Conservation (phyloP, 2,888 invertebrate species). For the Caenorhabditis sp. region DNA sequence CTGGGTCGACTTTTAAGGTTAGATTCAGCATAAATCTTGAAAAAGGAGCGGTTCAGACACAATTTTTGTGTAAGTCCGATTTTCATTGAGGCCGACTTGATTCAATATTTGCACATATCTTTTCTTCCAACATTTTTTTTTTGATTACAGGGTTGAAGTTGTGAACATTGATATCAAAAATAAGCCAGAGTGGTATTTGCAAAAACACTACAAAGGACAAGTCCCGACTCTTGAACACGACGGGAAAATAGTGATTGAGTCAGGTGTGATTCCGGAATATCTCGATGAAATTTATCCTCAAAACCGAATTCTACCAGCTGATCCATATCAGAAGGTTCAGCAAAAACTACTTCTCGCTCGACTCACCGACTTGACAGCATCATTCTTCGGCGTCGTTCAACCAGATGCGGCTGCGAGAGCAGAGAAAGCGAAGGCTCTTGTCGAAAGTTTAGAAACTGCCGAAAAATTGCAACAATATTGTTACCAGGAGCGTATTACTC, state of each 20-base stretch:
- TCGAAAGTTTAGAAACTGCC: constrained; percentile 44
- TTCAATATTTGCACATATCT: too few relatives aligned
- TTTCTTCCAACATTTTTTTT: too few relatives aligned
- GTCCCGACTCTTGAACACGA: constrained; percentile 81
- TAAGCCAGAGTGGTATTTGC: constrained; percentile 82
- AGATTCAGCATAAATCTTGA: too few relatives aligned
- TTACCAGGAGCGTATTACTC: constrained; percentile 50
- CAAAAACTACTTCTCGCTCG: constrained; percentile 80
- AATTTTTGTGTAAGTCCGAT: too few relatives aligned
- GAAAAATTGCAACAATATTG: too few relatives aligned
- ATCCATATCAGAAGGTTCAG: constrained; percentile 79
- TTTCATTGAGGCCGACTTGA: too few relatives aligned
- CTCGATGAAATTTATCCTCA: constrained; percentile 82
- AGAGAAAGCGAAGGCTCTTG: constrained; percentile 34
- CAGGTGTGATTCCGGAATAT: constrained; percentile 82
- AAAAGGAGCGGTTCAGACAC: too few relatives aligned
- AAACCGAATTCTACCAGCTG: constrained; percentile 77
- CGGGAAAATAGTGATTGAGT: constrained; percentile 78
- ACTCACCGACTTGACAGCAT: constrained; percentile 71
- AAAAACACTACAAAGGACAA: constrained; percentile 74
- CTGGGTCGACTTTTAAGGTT: too few relatives aligned
- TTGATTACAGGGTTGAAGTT: constrained; percentile 28
- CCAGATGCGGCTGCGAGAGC: constrained; percentile 20
- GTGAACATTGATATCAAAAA: constrained; percentile 71
- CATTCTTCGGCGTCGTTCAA: constrained; percentile 39